Conservation (phyloP, 2,113 vertebrate genomes). For the Salvator merianae region DNA sequence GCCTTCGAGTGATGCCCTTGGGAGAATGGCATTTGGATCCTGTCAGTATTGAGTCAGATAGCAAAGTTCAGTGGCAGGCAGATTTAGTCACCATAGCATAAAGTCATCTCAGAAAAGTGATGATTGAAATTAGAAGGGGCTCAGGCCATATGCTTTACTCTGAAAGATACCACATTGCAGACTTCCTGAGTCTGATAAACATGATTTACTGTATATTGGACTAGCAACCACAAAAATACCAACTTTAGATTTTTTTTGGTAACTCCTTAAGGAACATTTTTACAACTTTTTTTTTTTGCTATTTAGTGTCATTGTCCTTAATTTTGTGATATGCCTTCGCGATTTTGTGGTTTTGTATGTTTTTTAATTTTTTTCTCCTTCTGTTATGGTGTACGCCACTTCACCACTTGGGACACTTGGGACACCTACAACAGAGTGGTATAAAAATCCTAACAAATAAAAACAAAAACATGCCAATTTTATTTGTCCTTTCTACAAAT, state of each 20-base stretch:
- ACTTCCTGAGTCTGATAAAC: background rate
- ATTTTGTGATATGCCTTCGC: too few species aligned
- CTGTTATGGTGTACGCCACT: too few species aligned
- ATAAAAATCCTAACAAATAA: too few species aligned
- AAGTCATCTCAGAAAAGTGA: background rate
- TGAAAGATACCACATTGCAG: background rate
- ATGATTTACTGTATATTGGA: background rate
- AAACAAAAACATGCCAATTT: background rate
- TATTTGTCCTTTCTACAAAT: background rate
- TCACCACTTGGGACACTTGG: too few species aligned
- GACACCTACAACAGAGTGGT: too few species aligned
- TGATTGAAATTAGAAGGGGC: background rate
- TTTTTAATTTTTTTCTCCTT: too few species aligned
- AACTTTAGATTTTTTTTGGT: too few species aligned
- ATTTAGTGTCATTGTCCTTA: too few species aligned
- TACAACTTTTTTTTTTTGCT: too few species aligned
- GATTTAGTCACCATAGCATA: background rate
- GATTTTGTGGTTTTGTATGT: too few species aligned
- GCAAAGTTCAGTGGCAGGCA: background rate
- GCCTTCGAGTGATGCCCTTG: background rate
- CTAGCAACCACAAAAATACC: background rate
- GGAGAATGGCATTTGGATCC: background rate
- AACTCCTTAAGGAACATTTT: too few species aligned
- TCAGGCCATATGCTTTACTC: background rate
- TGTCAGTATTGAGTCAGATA: constrained; percentile 7